Percentiles rank a stretch among this genome's conserved stretches.
Evolutionary conservation across 2,797 vertebrate genomes (phyloP).

Genomic region (Anas georgica): DNA sequence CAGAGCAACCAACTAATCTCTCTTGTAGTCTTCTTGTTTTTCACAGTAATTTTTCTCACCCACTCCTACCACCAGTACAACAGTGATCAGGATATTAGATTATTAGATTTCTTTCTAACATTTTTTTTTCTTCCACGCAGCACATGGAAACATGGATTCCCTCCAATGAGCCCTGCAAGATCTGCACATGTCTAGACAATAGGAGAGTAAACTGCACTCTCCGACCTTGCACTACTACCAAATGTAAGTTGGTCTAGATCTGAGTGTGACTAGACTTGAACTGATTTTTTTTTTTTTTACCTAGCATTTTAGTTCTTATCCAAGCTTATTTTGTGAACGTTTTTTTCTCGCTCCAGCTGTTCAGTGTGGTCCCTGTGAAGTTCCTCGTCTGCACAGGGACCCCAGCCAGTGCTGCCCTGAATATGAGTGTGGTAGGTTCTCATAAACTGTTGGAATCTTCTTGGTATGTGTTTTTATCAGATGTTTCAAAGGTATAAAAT

Average conservation of each 20-base stretch:
- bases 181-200: conserved; percentile 89
- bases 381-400: conserved; percentile 79
- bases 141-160: conserved; percentile 91
- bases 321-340: not conserved
- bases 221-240: conserved; percentile 84
- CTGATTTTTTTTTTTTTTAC: not conserved
- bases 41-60: not conserved
- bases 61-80: not conserved
- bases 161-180: conserved; percentile 85
- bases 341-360: conserved; percentile 75
- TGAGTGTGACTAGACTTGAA: not conserved
- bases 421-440: conserved; percentile 90
- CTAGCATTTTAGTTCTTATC: not conserved
- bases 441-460: not conserved
- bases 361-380: conserved; percentile 88
- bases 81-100: not conserved
- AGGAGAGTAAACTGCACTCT: conserved; percentile 87
- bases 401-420: conserved; percentile 87
- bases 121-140: conserved; percentile 63
- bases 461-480: not conserved
- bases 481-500: not conserved
- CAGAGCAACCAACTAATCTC: not conserved
- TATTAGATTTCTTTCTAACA: not conserved
- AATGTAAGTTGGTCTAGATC: conserved; percentile 75
- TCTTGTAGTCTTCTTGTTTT: not conserved